Evolutionary conservation across 2,797 vertebrate genomes (phyloP), one percentile per base, ranked within the genome.

Genomic region (Falco berigora): DNA sequence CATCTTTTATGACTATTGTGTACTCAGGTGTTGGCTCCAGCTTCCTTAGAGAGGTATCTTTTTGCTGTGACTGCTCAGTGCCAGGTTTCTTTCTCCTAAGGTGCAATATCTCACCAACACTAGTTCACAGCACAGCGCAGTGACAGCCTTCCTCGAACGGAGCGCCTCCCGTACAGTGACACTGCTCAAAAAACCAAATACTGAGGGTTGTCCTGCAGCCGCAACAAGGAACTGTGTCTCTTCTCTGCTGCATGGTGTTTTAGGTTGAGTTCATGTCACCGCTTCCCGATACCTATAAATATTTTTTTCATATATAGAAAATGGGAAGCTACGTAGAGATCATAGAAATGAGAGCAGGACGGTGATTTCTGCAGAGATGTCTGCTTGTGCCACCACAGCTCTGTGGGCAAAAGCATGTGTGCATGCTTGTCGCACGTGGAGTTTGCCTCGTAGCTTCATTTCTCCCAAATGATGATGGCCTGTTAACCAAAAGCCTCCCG

Each of bases 401-500:
- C 59, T 56, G 53, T 14, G 44, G 44, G 46, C 30, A 63, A 21
- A 32, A 53, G 23, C 25, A 42, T 1, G 1, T 52, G 25, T 79
- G 56, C 25, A 16, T 3, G 2, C 22, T 74, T 11, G 1, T 58
- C 6, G 19, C 76, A 82, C 9, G 6, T 79, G 71, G 86, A 66
- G 50, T 80, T 94, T 92, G 79, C 67, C 78, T 88, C 0, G 0
- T 58, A 71, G 40, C 66, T 83, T 68, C 27, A 5, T 67, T 92
- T 95, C 77, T 94, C 81, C 73, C 75, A 93, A 66, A 67, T 30
- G 68, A 91, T 64, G 47, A 55, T 86, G 56, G 80, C 88, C 88
- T 96, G 49, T 90, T 95, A 95, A 95, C 83, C 74, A 90, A 97
- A 97, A 96, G 82, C 88, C 84, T 92, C 69, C 28, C 5, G 17